These are phyloP conservation scores for Tragelaphus buxtoni DNA, from an alignment of 2,113 vertebrate species.

Conservation along the genomic window DNA sequence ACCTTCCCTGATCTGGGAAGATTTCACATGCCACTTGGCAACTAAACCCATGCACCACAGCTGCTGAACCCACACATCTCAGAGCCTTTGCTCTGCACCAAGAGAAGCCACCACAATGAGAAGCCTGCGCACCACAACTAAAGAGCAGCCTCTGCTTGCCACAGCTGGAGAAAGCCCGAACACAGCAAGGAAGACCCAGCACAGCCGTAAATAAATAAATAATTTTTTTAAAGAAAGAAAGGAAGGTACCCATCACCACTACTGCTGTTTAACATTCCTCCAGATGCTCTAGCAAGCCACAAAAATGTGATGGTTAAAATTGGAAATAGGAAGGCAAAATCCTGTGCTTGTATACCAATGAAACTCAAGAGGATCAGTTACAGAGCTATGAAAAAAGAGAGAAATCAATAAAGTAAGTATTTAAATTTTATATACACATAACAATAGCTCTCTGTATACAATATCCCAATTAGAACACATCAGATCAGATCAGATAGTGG, in stretches of 20 bases:
- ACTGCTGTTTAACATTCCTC: neutral
- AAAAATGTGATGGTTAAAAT: neutral
- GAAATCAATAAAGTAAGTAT: neutral
- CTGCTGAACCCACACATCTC: neutral
- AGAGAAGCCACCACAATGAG: neutral
- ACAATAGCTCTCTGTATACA: neutral
- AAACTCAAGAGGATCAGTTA: neutral
- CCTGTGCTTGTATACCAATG: neutral
- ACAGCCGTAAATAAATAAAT: neutral
- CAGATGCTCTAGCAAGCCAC: neutral
- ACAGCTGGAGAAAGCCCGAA: neutral
- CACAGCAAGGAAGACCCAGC: neutral
- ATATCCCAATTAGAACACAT: neutral
- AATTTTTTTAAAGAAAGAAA: neutral
- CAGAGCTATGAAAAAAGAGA: neutral
- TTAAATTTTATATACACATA: neutral
- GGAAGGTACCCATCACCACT: neutral
- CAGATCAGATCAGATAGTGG: neutral
- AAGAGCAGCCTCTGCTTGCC: neutral
- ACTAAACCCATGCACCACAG: neutral
- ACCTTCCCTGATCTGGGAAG: neutral
- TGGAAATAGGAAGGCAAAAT: neutral
- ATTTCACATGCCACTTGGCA: neutral
- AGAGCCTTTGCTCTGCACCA: neutral
- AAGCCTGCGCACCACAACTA: rapidly evolving